A percentile compares a stretch with the other conserved stretches of the same genome.
Evolutionary conservation across 2,113 vertebrate species (phyloP).

Genomic region (Trematomus loennbergii): DNA sequence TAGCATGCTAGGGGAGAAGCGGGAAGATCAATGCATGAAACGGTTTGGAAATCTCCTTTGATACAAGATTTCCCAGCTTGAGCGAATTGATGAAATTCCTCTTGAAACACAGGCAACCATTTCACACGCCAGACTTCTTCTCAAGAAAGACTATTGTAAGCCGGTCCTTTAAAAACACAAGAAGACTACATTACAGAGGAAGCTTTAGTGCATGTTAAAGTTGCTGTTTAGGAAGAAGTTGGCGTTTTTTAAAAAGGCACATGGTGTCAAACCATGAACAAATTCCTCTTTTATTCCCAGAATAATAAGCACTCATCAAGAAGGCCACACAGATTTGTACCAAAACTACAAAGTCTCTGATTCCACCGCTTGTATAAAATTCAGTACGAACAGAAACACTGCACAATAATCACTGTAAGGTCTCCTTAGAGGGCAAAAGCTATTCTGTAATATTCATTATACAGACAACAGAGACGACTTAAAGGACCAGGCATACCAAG

Average conservation of each 20-base stretch:
- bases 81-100: slow-evolving; percentile 82
- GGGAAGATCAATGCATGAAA: slow-evolving; percentile 81
- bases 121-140: slow-evolving; percentile 71
- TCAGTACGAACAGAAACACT: background rate
- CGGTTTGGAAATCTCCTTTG: slow-evolving; percentile 83
- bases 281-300: background rate
- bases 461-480: slow-evolving; percentile 12
- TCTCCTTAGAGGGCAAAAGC: slow-evolving; percentile 11
- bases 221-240: background rate
- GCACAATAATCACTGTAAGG: background rate
- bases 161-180: slow-evolving; percentile 42
- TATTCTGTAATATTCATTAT: slow-evolving; percentile 12
- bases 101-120: slow-evolving; percentile 80
- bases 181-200: slow-evolving; percentile 22
- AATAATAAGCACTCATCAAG: slow-evolving; percentile 21
- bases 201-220: slow-evolving; percentile 17
- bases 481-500: slow-evolving; percentile 17
- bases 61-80: slow-evolving; percentile 82
- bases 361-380: background rate
- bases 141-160: slow-evolving; percentile 52
- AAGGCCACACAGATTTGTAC: slow-evolving; percentile 29
- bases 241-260: background rate
- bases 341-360: slow-evolving; percentile 8
- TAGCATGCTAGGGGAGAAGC: slow-evolving; percentile 76
- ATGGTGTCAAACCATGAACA: background rate